Base-by-base conservation (phyloP, 2,888 invertebrate species). In the Noctuana brunneofusca region DNA sequence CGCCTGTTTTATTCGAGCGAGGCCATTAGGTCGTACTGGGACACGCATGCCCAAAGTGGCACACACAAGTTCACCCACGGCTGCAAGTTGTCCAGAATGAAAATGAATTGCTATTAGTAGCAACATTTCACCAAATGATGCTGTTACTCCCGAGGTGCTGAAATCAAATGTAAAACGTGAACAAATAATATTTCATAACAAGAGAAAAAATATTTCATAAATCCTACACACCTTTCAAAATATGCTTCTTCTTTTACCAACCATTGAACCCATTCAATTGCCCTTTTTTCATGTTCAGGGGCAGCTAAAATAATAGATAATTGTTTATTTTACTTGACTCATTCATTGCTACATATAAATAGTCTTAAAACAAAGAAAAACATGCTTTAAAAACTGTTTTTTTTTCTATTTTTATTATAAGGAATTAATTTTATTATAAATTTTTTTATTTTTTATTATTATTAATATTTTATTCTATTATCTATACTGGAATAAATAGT, bases 61-160 rank as follows among this genome's bases (percentile, higher is more conserved):
- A 75, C 97, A 98, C 0, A 99, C 98, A 41, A 99, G 91, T 76
- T 99, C 99, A 59, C 97, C 96, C 58, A 99, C 98, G 5, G 98
- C 97, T 58, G 96, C 94, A 66, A 98, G 92, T 84, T 99, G 98
- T 78, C 97, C 98, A 70, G 97, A 97, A 82, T 99, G 99, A 81
- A 99, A 99, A 83, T 99, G 98, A 69, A 99, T 98, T 0, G 99
- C 99, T 93, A 99, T 96, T 65, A 99, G 87, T 0, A 99, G 94
- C 57, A 99, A 87, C 97, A 99, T 97, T 89, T 99, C 98, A 1
- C 98, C 98, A 78, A 98, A 97, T 1, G 98, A 97, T 0, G 97
- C 96, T 1, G 96, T 95, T 0, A 95, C 95, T 0, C 96, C 97
- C 52, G 96, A 96, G 30, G 95, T 95, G 72, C 95, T 95, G 78